Evolutionary conservation across 2,797 vertebrate genomes (phyloP).

Genomic region (Vultur gryphus): DNA sequence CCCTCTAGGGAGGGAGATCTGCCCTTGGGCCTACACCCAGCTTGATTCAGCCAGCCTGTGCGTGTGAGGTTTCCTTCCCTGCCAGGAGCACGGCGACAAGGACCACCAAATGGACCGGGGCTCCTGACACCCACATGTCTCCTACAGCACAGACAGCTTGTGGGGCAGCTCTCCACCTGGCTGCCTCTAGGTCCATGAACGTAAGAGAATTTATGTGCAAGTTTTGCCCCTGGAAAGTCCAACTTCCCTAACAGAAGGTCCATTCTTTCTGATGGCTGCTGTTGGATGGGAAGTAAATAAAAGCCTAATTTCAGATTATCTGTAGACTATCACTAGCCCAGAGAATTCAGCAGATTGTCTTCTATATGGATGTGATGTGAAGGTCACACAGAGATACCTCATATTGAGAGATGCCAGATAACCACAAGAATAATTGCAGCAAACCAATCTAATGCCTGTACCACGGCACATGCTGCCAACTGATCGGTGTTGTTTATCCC

Average conservation of each 20-base stretch:
- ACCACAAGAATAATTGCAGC: background rate
- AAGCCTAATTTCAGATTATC: background rate
- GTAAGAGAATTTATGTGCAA: background rate
- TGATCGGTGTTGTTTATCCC: background rate
- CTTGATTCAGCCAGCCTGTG: background rate
- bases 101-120: background rate
- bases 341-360: background rate
- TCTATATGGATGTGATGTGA: background rate
- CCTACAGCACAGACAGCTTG: background rate
- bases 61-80: background rate
- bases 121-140: background rate
- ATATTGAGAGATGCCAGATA: background rate
- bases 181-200: background rate
- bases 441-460: background rate
- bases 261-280: background rate
- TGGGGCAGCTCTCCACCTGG: background rate
- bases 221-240: background rate
- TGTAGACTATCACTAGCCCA: background rate
- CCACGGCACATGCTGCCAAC: background rate
- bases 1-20: background rate
- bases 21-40: background rate
- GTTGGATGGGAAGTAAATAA: background rate
- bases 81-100: background rate
- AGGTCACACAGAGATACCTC: background rate
- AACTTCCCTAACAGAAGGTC: background rate